phyloP scores from a whole-genome alignment of 2,113 vertebrate species.

The Solea solea region DNA sequence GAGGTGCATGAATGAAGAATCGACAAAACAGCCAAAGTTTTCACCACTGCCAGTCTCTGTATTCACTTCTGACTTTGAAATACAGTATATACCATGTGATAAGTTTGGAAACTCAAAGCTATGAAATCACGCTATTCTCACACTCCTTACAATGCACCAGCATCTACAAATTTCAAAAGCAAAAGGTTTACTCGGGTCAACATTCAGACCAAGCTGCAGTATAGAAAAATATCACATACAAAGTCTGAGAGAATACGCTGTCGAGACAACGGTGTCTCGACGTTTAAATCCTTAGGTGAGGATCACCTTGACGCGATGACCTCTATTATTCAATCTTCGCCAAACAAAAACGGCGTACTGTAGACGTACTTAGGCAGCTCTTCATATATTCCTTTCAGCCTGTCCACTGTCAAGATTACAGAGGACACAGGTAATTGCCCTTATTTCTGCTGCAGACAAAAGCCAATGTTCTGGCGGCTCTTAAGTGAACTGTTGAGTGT shows the following conservation, averaged over 20 bases:
- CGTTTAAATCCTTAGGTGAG: conserved; percentile 37
- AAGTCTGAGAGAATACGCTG: not conserved
- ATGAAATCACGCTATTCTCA: no score
- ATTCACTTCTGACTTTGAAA: no score
- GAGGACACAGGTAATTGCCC: conserved; percentile 67
- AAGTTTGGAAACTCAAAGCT: no score
- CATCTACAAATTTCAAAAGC: no score
- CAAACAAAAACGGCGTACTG: conserved; percentile 12
- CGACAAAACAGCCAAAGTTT: no score
- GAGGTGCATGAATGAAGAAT: no score
- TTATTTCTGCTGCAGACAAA: conserved; percentile 72
- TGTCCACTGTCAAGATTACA: conserved; percentile 53
- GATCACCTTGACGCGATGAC: conserved; percentile 33
- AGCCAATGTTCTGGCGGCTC: conserved; percentile 72
- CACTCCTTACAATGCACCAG: no score
- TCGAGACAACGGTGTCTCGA: conserved; percentile 9
- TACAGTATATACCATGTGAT: no score
- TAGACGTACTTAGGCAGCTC: conserved; percentile 45
- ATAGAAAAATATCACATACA: not conserved
- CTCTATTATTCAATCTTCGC: conserved; percentile 16
- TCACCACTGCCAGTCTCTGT: no score
- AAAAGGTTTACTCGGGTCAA: no score
- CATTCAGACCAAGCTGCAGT: no score
- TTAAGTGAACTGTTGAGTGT: conserved; percentile 62
- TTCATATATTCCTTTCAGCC: conserved; percentile 49